phyloP scores from a whole-genome alignment of 2,888 invertebrate genomes.

The Drosophila anomelani region DNA sequence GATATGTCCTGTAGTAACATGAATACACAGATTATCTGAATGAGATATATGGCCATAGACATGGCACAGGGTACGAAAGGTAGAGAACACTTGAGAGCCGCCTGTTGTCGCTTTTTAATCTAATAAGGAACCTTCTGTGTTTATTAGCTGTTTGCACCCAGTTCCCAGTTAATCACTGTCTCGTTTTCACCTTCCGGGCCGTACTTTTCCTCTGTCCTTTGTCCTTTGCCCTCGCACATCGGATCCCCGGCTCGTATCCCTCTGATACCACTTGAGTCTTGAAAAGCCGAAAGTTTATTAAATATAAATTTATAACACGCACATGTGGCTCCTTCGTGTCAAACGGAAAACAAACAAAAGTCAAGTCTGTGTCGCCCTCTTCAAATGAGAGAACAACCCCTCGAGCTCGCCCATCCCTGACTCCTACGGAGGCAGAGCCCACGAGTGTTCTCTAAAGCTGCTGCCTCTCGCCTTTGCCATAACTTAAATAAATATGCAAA shows the following conservation, averaged over 20 bases:
- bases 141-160: slow-evolving; percentile 20
- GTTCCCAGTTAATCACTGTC: slow-evolving; percentile 23
- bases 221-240: slow-evolving; percentile 14
- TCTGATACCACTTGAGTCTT: slow-evolving; percentile 45
- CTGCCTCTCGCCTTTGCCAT: slow-evolving; percentile 62
- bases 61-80: slow-evolving; percentile 10
- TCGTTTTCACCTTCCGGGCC: slow-evolving; percentile 22
- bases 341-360: slow-evolving; percentile 65
- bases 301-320: slow-evolving; percentile 72
- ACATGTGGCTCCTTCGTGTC: slow-evolving; percentile 59
- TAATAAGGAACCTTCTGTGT: slow-evolving; percentile 13
- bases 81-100: slow-evolving; percentile 4
- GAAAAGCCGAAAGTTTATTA: slow-evolving; percentile 65
- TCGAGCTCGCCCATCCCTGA: not conserved
- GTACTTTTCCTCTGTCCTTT: slow-evolving; percentile 3
- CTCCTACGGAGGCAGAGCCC: slow-evolving; percentile 14
- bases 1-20: not conserved
- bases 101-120: slow-evolving; percentile 14
- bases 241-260: slow-evolving; percentile 16
- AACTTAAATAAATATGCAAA: slow-evolving; percentile 77
- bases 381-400: slow-evolving; percentile 47
- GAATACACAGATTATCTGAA: slow-evolving; percentile 21
- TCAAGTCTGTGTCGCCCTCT: slow-evolving; percentile 59
- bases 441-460: slow-evolving; percentile 27
- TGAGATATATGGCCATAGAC: slow-evolving; percentile 10